phyloP scores from a whole-genome alignment of 2,888 invertebrate species.

The Auanema sp. region DNA sequence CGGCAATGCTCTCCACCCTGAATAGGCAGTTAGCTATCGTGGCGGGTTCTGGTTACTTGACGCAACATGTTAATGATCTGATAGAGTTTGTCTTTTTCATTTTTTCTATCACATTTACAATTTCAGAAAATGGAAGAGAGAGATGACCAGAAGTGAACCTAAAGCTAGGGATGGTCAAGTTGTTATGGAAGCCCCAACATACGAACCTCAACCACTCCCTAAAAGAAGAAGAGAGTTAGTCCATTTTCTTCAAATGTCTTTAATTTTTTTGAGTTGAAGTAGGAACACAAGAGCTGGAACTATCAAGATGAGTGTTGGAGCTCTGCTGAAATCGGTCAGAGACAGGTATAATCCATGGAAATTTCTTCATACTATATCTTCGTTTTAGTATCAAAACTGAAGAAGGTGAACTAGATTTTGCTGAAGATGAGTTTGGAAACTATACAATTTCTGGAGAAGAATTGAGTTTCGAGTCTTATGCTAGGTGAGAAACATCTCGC shows the following conservation, averaged over 20 bases:
- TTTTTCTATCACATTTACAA: not conserved
- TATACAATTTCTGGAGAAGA: constrained; percentile 34
- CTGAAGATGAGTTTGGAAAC: constrained; percentile 40
- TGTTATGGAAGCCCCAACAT: constrained; percentile 33
- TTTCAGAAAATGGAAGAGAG: constrained; percentile 40
- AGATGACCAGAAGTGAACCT: constrained; percentile 28
- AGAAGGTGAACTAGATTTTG: constrained; percentile 31
- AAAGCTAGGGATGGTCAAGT: constrained; percentile 34
- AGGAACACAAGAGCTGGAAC: constrained; percentile 17
- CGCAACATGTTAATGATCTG: not conserved
- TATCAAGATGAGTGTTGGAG: constrained; percentile 18
- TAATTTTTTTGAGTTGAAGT: constrained; percentile 7
- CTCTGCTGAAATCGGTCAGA: constrained; percentile 14
- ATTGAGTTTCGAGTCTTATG: constrained; percentile 49
- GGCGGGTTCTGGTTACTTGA: not conserved
- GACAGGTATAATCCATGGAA: constrained; percentile 17
- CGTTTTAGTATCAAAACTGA: constrained; percentile 25
- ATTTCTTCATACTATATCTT: constrained; percentile 1
- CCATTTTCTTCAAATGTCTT: not conserved
- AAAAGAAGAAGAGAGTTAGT: constrained; percentile 2
- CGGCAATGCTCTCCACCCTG: constrained; percentile 33
- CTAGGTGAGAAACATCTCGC: constrained; percentile 20
- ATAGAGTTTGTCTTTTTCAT: not conserved
- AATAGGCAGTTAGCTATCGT: constrained; percentile 24
- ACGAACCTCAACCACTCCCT: constrained; percentile 21